Evolutionary conservation across 2,888 invertebrate species (phyloP).

Genomic region (Hipparchia sbordonii): DNA sequence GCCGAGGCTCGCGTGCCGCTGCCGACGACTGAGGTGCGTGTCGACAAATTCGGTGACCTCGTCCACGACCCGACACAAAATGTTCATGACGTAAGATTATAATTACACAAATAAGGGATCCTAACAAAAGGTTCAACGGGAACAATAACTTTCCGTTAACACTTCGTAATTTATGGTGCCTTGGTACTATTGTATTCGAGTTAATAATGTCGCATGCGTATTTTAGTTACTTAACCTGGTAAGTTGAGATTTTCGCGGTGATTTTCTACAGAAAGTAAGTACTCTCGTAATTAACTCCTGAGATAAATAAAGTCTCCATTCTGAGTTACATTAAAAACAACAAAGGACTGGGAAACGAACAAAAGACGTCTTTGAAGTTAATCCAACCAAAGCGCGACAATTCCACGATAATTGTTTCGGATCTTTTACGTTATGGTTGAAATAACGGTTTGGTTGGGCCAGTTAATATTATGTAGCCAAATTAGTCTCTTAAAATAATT

Average conservation of each 20-base stretch:
- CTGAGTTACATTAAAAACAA: slow-evolving; percentile 43
- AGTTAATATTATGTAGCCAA: neutral
- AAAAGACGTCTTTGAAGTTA: slow-evolving; percentile 52
- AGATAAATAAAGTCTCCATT: slow-evolving; percentile 37
- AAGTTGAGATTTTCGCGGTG: slow-evolving; percentile 18
- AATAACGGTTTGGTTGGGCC: slow-evolving; percentile 12
- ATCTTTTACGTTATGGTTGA: slow-evolving; percentile 43
- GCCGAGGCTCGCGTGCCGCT: slow-evolving; percentile 90
- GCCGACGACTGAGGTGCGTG: slow-evolving; percentile 89
- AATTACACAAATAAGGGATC: slow-evolving; percentile 27
- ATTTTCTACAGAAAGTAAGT: slow-evolving; percentile 26
- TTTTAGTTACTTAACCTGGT: slow-evolving; percentile 1
- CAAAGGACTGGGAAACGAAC: slow-evolving; percentile 50
- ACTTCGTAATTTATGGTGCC: slow-evolving; percentile 49
- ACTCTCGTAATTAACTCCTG: slow-evolving; percentile 37
- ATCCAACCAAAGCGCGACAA: slow-evolving; percentile 48
- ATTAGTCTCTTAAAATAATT: slow-evolving; percentile 15
- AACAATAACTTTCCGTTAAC: slow-evolving; percentile 32
- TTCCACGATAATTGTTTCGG: slow-evolving; percentile 46
- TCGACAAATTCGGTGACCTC: slow-evolving; percentile 80
- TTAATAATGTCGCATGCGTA: slow-evolving; percentile 33
- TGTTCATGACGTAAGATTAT: slow-evolving; percentile 82
- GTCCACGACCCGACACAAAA: slow-evolving; percentile 78
- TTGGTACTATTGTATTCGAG: slow-evolving; percentile 43
- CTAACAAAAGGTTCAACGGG: slow-evolving; percentile 32